These are phyloP conservation scores for Drepana falcataria DNA, from an alignment of 2,888 invertebrate genomes.

Conservation along the genomic window DNA sequence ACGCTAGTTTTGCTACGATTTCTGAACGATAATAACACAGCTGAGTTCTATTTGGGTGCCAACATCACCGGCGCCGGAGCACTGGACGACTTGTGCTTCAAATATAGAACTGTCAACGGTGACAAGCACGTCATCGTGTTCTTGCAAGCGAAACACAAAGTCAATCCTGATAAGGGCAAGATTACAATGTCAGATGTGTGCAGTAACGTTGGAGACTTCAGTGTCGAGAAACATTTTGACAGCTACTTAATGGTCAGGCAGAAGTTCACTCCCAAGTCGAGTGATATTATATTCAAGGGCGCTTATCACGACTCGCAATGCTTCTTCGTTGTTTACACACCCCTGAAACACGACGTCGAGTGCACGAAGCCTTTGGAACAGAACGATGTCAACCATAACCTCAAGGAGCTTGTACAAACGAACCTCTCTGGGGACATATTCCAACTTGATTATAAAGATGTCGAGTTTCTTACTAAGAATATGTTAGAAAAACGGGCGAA, in stretches of 20 bases:
- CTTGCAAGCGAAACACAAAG: constrained; percentile 36
- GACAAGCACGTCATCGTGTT: constrained; percentile 24
- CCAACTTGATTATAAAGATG: constrained; percentile 24
- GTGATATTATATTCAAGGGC: constrained; percentile 30
- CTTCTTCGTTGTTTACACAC: constrained; percentile 21
- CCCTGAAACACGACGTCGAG: neutral
- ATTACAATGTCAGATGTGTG: constrained; percentile 25
- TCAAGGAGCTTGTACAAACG: constrained; percentile 17
- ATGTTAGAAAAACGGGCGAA: constrained; percentile 26
- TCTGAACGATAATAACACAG: neutral
- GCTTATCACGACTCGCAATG: constrained; percentile 24
- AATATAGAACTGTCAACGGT: constrained; percentile 19
- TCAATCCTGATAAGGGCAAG: constrained; percentile 26
- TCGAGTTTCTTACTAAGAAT: constrained; percentile 21
- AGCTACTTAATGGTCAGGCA: constrained; percentile 33
- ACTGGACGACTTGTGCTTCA: constrained; percentile 8
- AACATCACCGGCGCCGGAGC: constrained; percentile 4
- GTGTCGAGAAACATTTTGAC: constrained; percentile 31
- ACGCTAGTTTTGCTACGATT: constrained; percentile 1
- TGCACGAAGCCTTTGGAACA: neutral
- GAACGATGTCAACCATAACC: neutral
- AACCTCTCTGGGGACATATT: constrained; percentile 16
- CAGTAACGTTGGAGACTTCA: constrained; percentile 22
- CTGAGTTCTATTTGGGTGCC: constrained; percentile 6
- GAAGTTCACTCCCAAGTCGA: constrained; percentile 18